phyloP scores from a whole-genome alignment of 2,113 vertebrate species.

The Brevimyrus niger region DNA sequence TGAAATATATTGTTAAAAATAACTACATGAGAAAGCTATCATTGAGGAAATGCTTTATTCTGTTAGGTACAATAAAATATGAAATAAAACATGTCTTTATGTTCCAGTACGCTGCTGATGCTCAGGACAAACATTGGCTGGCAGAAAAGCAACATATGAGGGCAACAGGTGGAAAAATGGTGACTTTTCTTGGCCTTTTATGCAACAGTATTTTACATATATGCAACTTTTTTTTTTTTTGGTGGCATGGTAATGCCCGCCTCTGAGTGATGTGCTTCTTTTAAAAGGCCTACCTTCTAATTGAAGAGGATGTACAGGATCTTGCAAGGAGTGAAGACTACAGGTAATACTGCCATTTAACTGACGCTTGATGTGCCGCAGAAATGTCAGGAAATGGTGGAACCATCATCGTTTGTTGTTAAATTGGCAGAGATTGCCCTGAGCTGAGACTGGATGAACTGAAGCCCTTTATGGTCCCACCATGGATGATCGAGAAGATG shows the following conservation, averaged over 20 bases:
- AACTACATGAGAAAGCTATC: background rate
- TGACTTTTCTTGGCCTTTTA: conserved; percentile 48
- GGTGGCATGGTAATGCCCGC: background rate
- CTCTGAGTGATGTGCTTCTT: background rate
- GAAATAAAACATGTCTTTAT: background rate
- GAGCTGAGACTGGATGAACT: conserved; percentile 85
- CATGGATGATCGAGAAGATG: conserved; percentile 95
- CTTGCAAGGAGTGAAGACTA: conserved; percentile 83
- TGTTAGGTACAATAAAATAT: background rate
- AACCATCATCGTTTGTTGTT: background rate
- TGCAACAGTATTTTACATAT: background rate
- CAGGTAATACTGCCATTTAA: conserved; percentile 59
- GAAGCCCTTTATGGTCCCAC: conserved; percentile 78
- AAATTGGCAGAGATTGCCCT: conserved; percentile 65
- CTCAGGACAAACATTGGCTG: conserved; percentile 97
- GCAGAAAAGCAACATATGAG: conserved; percentile 94
- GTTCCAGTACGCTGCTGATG: conserved; percentile 86
- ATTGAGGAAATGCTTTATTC: background rate
- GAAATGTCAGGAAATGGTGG: background rate
- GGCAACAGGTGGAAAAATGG: conserved; percentile 97
- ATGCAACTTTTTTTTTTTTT: background rate
- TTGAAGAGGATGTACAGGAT: conserved; percentile 88
- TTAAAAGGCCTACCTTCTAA: conserved; percentile 83
- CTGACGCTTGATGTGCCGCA: background rate
- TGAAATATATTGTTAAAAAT: background rate